Evolutionary conservation across 2,888 invertebrate species (phyloP), one percentile per base, ranked within the genome.

Genomic region (Pilophorus perplexus): DNA sequence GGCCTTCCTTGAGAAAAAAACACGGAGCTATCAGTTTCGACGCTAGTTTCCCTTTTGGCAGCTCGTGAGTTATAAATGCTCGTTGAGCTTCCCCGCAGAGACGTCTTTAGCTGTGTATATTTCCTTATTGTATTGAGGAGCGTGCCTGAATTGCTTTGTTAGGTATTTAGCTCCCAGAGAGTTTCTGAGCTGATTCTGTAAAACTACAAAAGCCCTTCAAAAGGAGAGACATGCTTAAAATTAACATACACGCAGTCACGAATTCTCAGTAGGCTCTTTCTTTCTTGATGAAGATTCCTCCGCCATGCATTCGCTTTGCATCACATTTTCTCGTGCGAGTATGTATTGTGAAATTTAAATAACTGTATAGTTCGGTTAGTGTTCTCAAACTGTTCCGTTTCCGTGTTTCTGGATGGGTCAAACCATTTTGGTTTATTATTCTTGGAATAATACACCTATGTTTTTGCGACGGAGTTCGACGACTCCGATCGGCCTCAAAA

Each of bases 191-290:
- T 25, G 55, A 57, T 42, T 57, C 40, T 42, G 57, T 22, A 25
- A 59, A 59, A 59, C 59, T 40, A 59, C 44, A 6, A 20, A 25
- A 59, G 25, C 59, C 42, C 16, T 16, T 16, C 42, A 44, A 55
- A 55, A 20, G 12, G 54, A 12, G 23, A 57, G 59, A 44, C 27
- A 57, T 57, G 59, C 25, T 59, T 27, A 22, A 27, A n/a, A 59
- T 59, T 59, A 59, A 18, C 59, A 59, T 59, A 59, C 40, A 20
- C 42, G 3, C 27, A 42, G 59, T 59, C 59, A 59, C 59, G 59
- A 59, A 42, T 59, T 20, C 59, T 27, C 42, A 20, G 16, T 6
- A 18, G 18, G 59, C 14, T 59, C 59, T 42, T 59, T 22, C 59
- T 44, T 25, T n/a, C 42, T 27, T 42, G 59, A 42, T 59, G 59